phyloP scores from a whole-genome alignment of 2,113 vertebrate species.

The Aldabrachelys gigantea region DNA sequence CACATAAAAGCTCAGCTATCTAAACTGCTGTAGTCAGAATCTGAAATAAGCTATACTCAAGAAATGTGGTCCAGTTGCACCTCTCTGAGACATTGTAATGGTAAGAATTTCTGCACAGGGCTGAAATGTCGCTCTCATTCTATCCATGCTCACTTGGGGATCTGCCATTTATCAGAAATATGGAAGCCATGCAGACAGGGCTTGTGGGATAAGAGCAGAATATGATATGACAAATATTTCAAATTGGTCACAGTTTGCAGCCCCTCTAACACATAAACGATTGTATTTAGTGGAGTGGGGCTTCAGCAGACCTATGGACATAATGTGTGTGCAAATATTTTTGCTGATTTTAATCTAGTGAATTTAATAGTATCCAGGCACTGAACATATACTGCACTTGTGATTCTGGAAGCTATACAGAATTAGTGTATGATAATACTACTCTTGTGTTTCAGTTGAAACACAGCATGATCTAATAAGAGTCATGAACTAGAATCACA shows the following conservation, averaged over 20 bases:
- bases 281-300: neutral
- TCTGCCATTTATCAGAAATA: neutral
- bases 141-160: neutral
- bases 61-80: neutral
- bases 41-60: neutral
- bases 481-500: neutral
- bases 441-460: neutral
- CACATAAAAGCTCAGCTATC: neutral
- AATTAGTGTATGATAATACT: neutral
- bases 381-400: neutral
- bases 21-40: neutral
- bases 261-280: constrained; percentile 3
- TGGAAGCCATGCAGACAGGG: fast-evolving
- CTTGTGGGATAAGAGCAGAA: neutral
- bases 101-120: neutral
- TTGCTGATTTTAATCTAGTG: neutral
- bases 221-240: neutral
- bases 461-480: neutral
- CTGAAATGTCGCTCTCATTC: neutral
- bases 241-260: neutral
- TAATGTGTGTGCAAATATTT: constrained; percentile 1
- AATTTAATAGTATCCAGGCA: neutral
- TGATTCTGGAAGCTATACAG: neutral
- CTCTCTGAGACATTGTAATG: neutral
- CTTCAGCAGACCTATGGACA: neutral